Base-by-base conservation (phyloP, 1,140 invertebrate genomes). In the Teleogryllus occipitalis region DNA sequence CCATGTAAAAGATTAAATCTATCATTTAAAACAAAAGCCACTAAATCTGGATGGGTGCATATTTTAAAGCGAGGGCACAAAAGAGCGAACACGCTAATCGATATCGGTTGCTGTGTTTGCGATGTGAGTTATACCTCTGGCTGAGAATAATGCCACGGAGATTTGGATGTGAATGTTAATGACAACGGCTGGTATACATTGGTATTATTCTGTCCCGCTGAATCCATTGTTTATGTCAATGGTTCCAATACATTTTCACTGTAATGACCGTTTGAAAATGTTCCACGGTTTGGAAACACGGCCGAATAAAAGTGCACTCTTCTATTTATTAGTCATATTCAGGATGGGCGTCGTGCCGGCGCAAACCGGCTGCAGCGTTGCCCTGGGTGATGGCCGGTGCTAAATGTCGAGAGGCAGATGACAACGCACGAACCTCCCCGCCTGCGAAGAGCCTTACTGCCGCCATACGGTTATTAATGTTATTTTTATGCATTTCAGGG, bases 1-100 rank as follows among this genome's bases (percentile, higher is more conserved):
- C 54, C 54, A 65, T 65, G 54, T 65, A 14, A 65, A 65, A 65
- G 54, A 65, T 65, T 65, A 65, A 65, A 65, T 65, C 54, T 65
- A 65, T 65, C 54, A 65, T 65, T 65, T 65, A 65, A 65, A 65
- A 65, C 54, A 65, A 65, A 65, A 65, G 54, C 54, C 54, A 65
- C 54, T 65, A 65, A 65, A 65, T 65, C 54, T 65, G 54, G 54
- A 65, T 65, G 18, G 54, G 54, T 65, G 54, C 54, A 65, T 65
- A 65, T 65, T 65, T 65, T 65, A 65, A 65, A 65, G 54, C 10
- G 54, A 65, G 7, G 54, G 54, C 54, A 65, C 54, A 65, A 65
- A 65, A 65, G 54, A 65, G 54, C 54, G 54, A 65, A 65, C 54
- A 18, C 18, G 54, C 54, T 14, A 65, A 65, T 65, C 54, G 54